Base-by-base conservation (phyloP, 2,888 invertebrate genomes). In the Trileptium ribeirensis region DNA sequence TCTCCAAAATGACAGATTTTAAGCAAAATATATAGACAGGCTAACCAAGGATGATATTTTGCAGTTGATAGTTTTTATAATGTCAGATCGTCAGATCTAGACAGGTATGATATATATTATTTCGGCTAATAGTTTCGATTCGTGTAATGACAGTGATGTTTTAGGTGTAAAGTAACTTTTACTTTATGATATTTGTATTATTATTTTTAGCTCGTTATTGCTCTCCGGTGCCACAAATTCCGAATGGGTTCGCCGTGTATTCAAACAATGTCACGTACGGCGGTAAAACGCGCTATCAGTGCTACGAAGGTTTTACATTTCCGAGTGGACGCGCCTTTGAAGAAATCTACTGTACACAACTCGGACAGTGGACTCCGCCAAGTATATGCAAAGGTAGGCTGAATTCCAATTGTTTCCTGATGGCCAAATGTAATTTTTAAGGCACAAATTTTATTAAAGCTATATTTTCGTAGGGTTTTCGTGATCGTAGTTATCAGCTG, bases 201-300 rank as follows among this genome's bases (percentile, higher is more conserved):
- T n/a, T n/a, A n/a, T n/a, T 85, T 87, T 81, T 85, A 89, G 89
- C 89, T 38, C 85, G 89, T 34, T 97, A 97, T 89, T 97, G 97
- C 89, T 96, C 96, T 81, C 96, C 97, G 36, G 97, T 97, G 77
- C 97, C 97, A 81, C 97, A 97, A 91, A 97, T 97, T 84, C 95
- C 96, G 88, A 97, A 97, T 89, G 97, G 97, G 77, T 97, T 96
- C 90, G 96, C 96, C 0, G 95, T 95, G 88, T 95, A 95, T 77
- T 95, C 97, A 0, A 94, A 95, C 1, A 97, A 97, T 89, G 97
- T 97, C 3, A 97, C 96, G 0, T 97, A 95, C 88, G 92, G 93
- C 83, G 97, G 96, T 51, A 92, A 95, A 84, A 96, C 96, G 81
- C 95, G 95, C 89, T 97, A 97, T 89, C 96, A 96, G 88, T 97